Conservation (phyloP, 2,888 invertebrate species). For the Melipona beecheii region DNA sequence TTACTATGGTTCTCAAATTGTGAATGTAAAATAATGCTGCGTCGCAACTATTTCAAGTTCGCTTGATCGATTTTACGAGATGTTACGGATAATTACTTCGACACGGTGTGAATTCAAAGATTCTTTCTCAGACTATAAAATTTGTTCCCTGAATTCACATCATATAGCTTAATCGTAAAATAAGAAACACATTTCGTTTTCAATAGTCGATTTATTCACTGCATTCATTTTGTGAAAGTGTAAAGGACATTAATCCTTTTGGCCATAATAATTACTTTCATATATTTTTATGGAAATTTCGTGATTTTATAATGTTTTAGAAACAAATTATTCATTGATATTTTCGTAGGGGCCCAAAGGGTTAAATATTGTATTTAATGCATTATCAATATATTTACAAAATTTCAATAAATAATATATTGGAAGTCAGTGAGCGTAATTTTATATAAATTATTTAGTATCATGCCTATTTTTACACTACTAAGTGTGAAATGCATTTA, state of each 20-base stretch:
- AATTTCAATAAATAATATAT: constrained; percentile 74
- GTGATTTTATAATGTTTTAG: neutral
- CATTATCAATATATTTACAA: constrained; percentile 75
- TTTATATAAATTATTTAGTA: constrained; percentile 11
- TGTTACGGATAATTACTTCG: constrained; percentile 7
- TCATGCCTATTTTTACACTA: constrained; percentile 7
- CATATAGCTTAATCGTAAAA: neutral
- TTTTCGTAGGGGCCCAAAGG: neutral
- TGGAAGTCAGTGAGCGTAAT: constrained; percentile 40
- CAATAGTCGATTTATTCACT: constrained; percentile 23
- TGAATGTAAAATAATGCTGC: neutral
- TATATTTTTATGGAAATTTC: neutral
- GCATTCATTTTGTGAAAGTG: neutral
- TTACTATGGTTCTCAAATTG: neutral
- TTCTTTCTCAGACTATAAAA: neutral
- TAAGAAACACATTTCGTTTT: neutral
- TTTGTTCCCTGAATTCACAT: neutral
- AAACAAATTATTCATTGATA: neutral
- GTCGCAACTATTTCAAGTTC: neutral
- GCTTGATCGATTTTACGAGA: neutral
- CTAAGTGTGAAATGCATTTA: constrained; percentile 12
- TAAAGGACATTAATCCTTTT: constrained; percentile 11
- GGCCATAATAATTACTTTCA: neutral
- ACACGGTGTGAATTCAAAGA: neutral
- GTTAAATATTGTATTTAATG: constrained; percentile 21